These are phyloP conservation scores for Metellina segmentata DNA, from an alignment of 2,888 invertebrate species.

Conservation along the genomic window DNA sequence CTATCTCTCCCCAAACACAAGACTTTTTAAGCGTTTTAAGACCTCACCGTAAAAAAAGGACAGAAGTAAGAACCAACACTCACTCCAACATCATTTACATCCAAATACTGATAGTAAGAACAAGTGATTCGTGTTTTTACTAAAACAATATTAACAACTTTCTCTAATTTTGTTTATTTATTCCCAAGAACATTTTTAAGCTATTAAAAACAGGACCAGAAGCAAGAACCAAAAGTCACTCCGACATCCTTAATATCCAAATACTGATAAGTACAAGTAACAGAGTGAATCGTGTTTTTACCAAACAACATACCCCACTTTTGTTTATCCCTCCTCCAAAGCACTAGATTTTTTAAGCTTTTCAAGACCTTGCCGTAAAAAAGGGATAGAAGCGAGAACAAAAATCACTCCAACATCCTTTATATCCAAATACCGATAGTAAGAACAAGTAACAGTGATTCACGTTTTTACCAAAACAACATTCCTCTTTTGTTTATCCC, in stretches of 20 bases:
- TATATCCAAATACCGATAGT: not conserved
- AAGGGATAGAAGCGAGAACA: constrained; percentile 38
- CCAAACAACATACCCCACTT: no score
- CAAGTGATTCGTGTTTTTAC: constrained; percentile 19
- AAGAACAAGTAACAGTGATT: no score
- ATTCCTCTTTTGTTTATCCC: no score
- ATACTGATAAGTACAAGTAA: no score
- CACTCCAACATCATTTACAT: not conserved
- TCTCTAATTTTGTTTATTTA: not conserved
- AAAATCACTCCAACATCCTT: constrained; percentile 2
- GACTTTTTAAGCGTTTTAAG: constrained; percentile 31
- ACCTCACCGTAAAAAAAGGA: constrained; percentile 2
- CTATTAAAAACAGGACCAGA: no score
- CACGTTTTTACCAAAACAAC: no score
- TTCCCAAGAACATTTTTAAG: constrained; percentile 20
- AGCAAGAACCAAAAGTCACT: no score
- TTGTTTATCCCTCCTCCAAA: not conserved
- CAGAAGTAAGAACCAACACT: constrained; percentile 15
- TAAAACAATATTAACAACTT: constrained; percentile 21
- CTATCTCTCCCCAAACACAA: not conserved
- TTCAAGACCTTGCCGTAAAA: constrained; percentile 25
- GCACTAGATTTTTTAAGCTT: constrained; percentile 17
- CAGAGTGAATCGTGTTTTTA: no score
- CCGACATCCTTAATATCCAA: no score
- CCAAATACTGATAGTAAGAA: constrained; percentile 6